Percentiles rank a stretch among this genome's conserved stretches.
Evolutionary conservation across 2,113 vertebrate genomes (phyloP).

Genomic region (Tupaia chinensis): DNA sequence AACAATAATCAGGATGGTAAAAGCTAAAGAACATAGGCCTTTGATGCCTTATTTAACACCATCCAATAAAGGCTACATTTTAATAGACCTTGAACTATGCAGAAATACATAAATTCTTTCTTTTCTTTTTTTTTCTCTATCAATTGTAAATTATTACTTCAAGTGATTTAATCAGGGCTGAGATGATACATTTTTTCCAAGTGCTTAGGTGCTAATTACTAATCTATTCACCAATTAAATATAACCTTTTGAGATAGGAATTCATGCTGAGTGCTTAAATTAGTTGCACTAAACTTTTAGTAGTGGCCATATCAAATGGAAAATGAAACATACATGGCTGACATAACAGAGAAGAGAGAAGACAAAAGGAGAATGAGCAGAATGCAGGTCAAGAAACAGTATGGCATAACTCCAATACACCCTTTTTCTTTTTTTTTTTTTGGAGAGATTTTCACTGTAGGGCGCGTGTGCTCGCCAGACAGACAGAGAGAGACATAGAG

Average conservation of each 20-base stretch:
- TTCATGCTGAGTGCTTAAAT: constrained; percentile 47
- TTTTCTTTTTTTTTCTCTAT: background rate
- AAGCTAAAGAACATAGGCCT: background rate
- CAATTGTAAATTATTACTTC: background rate
- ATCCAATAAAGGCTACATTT: background rate
- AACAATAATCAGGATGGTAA: background rate
- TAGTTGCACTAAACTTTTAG: background rate
- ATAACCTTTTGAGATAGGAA: constrained; percentile 26
- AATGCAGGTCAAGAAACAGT: background rate
- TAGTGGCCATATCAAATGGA: background rate
- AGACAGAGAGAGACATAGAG: too few relatives aligned
- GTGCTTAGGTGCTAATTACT: constrained; percentile 28
- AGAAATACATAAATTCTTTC: background rate
- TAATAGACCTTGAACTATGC: background rate
- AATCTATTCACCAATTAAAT: constrained; percentile 50
- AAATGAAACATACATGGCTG: background rate
- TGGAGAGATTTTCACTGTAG: too few relatives aligned
- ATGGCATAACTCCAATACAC: background rate
- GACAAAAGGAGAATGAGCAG: background rate
- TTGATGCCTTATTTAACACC: background rate
- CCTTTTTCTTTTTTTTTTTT: background rate
- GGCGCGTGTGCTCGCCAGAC: too few relatives aligned
- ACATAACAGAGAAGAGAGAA: background rate
- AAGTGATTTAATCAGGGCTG: constrained; percentile 29
- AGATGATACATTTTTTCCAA: constrained; percentile 10